Base-by-base conservation (phyloP, 2,797 vertebrate species). In the Chrysocyon brachyurus region DNA sequence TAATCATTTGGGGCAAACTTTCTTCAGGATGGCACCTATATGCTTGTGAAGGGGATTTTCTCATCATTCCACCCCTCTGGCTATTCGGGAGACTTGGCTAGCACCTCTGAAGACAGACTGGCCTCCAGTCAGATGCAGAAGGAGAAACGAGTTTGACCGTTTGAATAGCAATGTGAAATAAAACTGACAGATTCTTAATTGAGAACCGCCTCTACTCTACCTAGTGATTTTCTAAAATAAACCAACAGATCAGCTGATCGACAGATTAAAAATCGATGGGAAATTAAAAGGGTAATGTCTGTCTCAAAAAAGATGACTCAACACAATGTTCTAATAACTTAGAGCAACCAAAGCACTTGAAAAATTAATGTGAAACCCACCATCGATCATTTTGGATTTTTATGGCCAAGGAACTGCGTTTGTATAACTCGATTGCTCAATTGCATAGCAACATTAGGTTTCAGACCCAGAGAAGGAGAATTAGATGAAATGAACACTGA, bases 341-440 rank as follows among this genome's bases (percentile, higher is more conserved):
- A 94, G 36, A 94, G 70, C 15, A 75, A 96, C 70, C 87, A 97
- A 92, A 90, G 72, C 81, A 92, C 89, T 96, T 96, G 96, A 94
- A 92, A 97, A 95, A 97, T 97, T 97, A 96, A 97, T 94, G 91
- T 84, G 66, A 97, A 96, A 91, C 91, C 36, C 26, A 56, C 46
- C 82, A 98, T 94, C 0, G 3, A 92, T 97, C 92, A 97, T 87
- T 96, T 95, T 57, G 77, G 78, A 88, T 78, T 96, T 97, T 95
- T 94, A 93, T 63, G 68, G 94, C 54, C 63, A 85, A 81, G 49
- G 46, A 95, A 87, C 64, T 87, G 64, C 68, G 40, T 97, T 95
- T 96, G 77, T 96, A 26, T 92, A 97, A 97, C 96, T 73, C 15
- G 56, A 89, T 83, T 57, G 82, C 56, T 95, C 85, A 87, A 54